Evolutionary conservation across 1,140 invertebrate genomes (phyloP), one percentile per base, ranked within the genome.

Genomic region (Heterodera schachtii): DNA sequence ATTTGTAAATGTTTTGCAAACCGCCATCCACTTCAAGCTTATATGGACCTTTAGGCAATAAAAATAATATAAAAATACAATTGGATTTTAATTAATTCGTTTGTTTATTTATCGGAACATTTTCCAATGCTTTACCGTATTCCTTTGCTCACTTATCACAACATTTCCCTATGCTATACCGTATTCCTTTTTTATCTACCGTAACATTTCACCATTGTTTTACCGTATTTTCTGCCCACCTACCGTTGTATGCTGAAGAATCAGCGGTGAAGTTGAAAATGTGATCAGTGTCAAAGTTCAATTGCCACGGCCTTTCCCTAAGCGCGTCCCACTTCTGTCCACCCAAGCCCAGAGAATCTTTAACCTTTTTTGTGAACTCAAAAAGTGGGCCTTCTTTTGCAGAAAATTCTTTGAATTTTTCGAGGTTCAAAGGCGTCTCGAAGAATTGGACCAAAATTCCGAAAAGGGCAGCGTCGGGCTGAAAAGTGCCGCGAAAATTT

Each of bases 351-450:
- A 64, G 19, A 64, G 13, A 19, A 2, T 19, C 1, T 64, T 64
- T 64, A 1, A 64, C 57, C 13, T 64, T 64, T 64, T 64, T 4
- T 16, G 57, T 64, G 16, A 64, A 64, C 4, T 64, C 57, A 64
- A 64, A 64, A 64, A 74, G 73, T 13, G 41, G 13, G 43, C 43
- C 31, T 2, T 31, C 46, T 74, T 46, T 46, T 3, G 9, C 8
- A 74, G 57, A 74, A 74, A 46, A 46, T 31, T n/a, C 31, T 41
- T 11, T 44, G 3, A 74, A 13, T 52, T 9, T 8, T 43, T 41
- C 11, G 3, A 21, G 1, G 11, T 74, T 74, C 57, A 74, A 44
- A 44, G 73, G 73, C 47, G 73, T 74, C 31, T 74, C 73, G 13
- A 74, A 44, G 43, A 21, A 74, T 31, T 74, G 73, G 6, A 74